Evolutionary conservation across 2,888 invertebrate species (phyloP).

Genomic region (Arctia plantaginis): DNA sequence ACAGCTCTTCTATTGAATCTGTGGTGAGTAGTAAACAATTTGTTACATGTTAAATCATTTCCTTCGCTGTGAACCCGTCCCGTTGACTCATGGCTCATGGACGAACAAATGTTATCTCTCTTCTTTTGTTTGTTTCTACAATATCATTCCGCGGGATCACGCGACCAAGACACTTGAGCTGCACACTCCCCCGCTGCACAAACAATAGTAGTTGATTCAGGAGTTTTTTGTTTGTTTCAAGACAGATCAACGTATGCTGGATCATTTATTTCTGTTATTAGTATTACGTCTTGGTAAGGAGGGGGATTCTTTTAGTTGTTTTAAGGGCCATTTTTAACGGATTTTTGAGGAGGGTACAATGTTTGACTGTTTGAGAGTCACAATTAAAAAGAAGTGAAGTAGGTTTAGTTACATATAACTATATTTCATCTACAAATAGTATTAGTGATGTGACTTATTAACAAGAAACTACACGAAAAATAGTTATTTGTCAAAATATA

Average conservation of each 20-base stretch:
- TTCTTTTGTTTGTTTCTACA: slow-evolving; percentile 84
- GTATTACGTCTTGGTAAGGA: slow-evolving; percentile 61
- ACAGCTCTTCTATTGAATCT: neutral
- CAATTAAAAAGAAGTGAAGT: neutral
- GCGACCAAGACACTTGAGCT: slow-evolving; percentile 58
- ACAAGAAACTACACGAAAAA: neutral
- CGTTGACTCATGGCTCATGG: slow-evolving; percentile 80
- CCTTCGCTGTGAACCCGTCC: slow-evolving; percentile 64
- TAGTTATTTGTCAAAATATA: neutral
- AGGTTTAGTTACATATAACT: neutral
- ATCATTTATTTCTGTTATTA: slow-evolving; percentile 65
- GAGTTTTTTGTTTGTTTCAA: slow-evolving; percentile 36
- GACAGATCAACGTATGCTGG: slow-evolving; percentile 59
- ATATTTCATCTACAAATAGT: neutral
- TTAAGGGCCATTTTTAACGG: slow-evolving; percentile 40
- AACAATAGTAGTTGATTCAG: slow-evolving; percentile 25
- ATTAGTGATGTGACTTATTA: too few species aligned
- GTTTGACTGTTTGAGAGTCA: slow-evolving; percentile 10
- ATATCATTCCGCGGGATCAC: slow-evolving; percentile 70
- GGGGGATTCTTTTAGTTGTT: slow-evolving; percentile 58
- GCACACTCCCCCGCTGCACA: slow-evolving; percentile 33
- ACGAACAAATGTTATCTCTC: slow-evolving; percentile 84
- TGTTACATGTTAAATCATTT: slow-evolving; percentile 64
- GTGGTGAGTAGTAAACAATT: slow-evolving; percentile 6
- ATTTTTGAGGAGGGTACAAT: slow-evolving; percentile 10